A percentile compares a stretch with the other conserved stretches of the same genome.
Evolutionary conservation across 2,888 invertebrate genomes (phyloP).

Genomic region (Oligia strigilis): DNA sequence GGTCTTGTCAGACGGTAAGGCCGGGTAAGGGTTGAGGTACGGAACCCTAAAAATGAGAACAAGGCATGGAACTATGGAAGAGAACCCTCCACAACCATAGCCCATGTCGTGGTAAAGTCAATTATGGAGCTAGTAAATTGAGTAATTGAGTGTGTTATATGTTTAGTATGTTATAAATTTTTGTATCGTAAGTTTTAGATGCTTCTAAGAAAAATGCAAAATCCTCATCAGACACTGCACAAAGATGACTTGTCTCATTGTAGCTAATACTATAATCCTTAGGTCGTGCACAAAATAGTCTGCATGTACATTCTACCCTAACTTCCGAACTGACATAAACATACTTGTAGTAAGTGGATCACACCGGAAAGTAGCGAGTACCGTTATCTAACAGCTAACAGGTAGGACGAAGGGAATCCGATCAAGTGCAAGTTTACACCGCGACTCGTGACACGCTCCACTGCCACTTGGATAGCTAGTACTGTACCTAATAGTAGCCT

Average conservation of each 20-base stretch:
- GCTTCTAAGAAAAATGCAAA: not conserved
- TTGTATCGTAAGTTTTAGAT: not conserved
- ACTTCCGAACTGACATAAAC: conserved; percentile 45
- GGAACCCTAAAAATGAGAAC: not conserved
- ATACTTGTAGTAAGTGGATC: conserved; percentile 60
- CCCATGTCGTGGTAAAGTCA: not conserved
- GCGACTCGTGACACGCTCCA: conserved; percentile 61
- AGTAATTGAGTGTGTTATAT: not conserved
- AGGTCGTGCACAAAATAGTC: not conserved
- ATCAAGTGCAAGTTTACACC: conserved; percentile 81
- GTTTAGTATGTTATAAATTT: not conserved
- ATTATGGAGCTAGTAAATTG: not conserved
- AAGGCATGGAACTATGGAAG: not conserved
- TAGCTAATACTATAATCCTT: not conserved
- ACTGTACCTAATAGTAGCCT: conserved; percentile 13
- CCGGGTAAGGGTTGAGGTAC: too few species aligned
- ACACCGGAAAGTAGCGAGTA: conserved; percentile 54
- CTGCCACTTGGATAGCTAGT: conserved; percentile 42
- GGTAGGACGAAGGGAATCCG: conserved; percentile 80
- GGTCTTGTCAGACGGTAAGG: too few species aligned
- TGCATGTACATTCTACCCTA: not conserved
- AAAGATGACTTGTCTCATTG: not conserved
- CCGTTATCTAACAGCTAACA: conserved; percentile 68
- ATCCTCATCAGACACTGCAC: not conserved
- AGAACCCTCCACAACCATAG: not conserved